These are phyloP conservation scores for Ectropis grisescens DNA, from an alignment of 1,140 invertebrate species.

Conservation along the genomic window DNA sequence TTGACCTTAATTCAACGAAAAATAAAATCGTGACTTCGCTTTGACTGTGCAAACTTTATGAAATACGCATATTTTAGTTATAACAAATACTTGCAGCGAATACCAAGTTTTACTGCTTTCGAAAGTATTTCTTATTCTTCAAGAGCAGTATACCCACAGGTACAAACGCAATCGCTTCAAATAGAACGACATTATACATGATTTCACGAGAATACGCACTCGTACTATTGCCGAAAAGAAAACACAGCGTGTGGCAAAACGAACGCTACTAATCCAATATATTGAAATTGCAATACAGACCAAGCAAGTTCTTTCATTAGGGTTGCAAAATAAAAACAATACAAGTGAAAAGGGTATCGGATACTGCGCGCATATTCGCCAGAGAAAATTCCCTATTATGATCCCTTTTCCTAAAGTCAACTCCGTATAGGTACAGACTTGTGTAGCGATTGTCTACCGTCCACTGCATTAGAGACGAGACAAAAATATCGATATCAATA, in stretches of 20 bases:
- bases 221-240: conserved; percentile 10
- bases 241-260: conserved; percentile 6
- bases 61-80: too few relatives aligned
- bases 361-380: conserved; percentile 49
- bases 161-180: too few relatives aligned
- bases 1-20: too few relatives aligned
- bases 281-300: conserved; percentile 33
- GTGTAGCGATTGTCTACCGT: conserved; percentile 49
- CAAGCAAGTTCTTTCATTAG: conserved; percentile 60
- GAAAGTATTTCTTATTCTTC: too few relatives aligned
- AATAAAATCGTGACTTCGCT: too few relatives aligned
- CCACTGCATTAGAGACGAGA: conserved; percentile 19
- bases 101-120: too few relatives aligned
- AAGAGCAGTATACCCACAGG: too few relatives aligned
- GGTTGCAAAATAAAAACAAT: conserved; percentile 64
- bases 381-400: conserved; percentile 64
- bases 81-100: too few relatives aligned
- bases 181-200: too few relatives aligned
- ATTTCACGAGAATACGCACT: too few relatives aligned
- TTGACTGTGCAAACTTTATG: too few relatives aligned
- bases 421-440: conserved; percentile 44
- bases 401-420: conserved; percentile 60
- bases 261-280: conserved; percentile 21
- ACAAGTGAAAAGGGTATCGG: conserved; percentile 65
- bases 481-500: conserved; percentile 19